Percentiles rank a stretch among this genome's conserved stretches.
Evolutionary conservation across 2,888 invertebrate species (phyloP).

Genomic region (Drepana falcataria): DNA sequence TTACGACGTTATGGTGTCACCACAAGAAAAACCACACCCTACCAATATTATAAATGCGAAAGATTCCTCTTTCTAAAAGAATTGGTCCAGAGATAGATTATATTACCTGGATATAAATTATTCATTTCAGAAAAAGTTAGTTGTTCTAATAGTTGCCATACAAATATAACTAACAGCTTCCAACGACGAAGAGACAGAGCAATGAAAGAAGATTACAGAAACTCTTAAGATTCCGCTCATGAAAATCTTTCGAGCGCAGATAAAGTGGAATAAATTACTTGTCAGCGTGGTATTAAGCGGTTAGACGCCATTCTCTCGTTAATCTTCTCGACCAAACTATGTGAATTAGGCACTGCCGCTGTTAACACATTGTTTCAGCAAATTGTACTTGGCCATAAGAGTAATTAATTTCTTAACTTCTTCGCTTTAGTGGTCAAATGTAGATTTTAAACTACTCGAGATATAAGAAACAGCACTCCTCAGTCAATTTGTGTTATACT

Average conservation of each 20-base stretch:
- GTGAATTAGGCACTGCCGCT: conserved; percentile 17
- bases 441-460: neutral
- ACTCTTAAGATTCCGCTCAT: neutral
- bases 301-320: neutral
- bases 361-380: conserved; percentile 22
- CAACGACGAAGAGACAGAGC: too few relatives aligned
- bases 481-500: too few relatives aligned
- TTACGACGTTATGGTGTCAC: too few relatives aligned
- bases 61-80: too few relatives aligned
- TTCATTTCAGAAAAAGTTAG: too few relatives aligned
- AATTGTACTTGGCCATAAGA: conserved; percentile 21
- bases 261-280: neutral
- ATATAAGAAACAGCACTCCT: neutral
- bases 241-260: neutral
- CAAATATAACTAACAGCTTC: too few relatives aligned
- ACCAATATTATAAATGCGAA: too few relatives aligned
- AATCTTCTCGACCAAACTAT: conserved; percentile 15
- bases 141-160: too few relatives aligned
- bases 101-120: too few relatives aligned
- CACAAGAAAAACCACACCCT: too few relatives aligned
- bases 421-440: conserved; percentile 14
- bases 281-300: neutral
- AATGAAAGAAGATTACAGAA: too few relatives aligned
- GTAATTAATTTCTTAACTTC: conserved; percentile 30
- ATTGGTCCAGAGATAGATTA: too few relatives aligned